phyloP scores from a whole-genome alignment of 2,113 vertebrate species.

The Gymnarchus niloticus region DNA sequence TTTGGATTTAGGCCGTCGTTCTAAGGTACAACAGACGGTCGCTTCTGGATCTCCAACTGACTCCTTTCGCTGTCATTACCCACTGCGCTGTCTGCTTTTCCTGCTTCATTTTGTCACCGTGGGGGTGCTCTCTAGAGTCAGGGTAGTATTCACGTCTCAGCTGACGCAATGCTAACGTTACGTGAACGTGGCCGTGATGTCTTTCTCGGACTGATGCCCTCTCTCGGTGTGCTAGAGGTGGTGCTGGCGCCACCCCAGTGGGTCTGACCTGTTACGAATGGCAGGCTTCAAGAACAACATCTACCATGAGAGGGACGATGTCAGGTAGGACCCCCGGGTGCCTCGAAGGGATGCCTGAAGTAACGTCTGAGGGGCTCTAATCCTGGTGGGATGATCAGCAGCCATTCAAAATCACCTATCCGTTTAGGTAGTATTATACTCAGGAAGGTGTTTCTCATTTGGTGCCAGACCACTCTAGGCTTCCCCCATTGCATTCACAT shows the following conservation, averaged over 20 bases:
- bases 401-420: background rate
- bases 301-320: constrained; percentile 79
- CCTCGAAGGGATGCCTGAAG: background rate
- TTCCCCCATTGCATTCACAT: background rate
- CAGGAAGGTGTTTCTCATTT: background rate
- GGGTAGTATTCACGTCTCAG: too few species aligned
- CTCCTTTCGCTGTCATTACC: background rate
- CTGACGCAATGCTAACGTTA: background rate
- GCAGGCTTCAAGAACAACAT: constrained; percentile 79
- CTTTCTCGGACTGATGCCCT: background rate
- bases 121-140: too few species aligned
- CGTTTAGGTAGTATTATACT: background rate
- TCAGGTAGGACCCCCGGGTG: constrained; percentile 63
- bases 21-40: background rate
- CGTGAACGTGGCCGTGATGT: background rate
- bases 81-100: background rate
- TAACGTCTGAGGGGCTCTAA: background rate
- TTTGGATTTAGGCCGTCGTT: background rate
- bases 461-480: background rate
- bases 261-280: constrained; percentile 79
- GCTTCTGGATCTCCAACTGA: background rate
- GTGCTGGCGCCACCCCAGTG: constrained; percentile 79
- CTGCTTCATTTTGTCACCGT: background rate
- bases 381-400: background rate
- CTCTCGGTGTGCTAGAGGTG: constrained; percentile 62